A percentile compares a stretch with the other conserved stretches of the same genome.
These are phyloP conservation scores for Blastomussa wellsi DNA, from an alignment of 92 coral and sea anemone species.

Conservation along the genomic window DNA sequence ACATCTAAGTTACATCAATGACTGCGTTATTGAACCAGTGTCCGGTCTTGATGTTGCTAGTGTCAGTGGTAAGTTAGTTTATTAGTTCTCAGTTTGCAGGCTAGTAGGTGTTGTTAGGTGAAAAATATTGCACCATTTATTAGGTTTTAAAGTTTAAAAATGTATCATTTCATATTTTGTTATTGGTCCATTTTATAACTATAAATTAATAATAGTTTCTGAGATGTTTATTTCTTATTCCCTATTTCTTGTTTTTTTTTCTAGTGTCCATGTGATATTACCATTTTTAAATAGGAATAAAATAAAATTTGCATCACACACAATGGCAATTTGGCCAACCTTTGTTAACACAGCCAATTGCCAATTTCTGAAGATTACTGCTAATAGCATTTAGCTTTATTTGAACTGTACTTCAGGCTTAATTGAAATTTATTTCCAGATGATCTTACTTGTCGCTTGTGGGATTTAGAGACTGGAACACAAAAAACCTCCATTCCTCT, in stretches of 20 bases:
- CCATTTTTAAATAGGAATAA: too few relatives aligned
- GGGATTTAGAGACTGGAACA: slow-evolving; percentile 90
- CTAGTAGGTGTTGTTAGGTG: too few relatives aligned
- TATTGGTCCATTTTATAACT: neutral
- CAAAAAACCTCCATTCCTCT: slow-evolving; percentile 86
- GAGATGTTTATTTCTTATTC: neutral
- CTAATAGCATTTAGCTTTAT: neutral
- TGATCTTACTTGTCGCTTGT: slow-evolving; percentile 93
- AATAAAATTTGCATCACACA: neutral
- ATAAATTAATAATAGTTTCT: too few relatives aligned
- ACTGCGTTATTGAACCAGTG: slow-evolving; percentile 79
- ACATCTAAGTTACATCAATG: slow-evolving; percentile 88
- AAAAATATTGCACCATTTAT: too few relatives aligned
- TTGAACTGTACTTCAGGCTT: neutral
- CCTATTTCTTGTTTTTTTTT: neutral
- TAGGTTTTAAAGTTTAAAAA: too few relatives aligned
- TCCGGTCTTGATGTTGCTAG: slow-evolving; percentile 85
- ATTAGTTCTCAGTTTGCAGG: too few relatives aligned
- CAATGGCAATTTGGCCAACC: neutral
- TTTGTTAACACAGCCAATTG: neutral
- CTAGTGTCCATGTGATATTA: too few relatives aligned
- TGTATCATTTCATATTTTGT: neutral
- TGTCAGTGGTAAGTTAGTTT: slow-evolving; percentile 90
- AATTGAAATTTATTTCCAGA: slow-evolving; percentile 57
- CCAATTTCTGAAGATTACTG: too few relatives aligned